Evolutionary conservation across 1,140 invertebrate species (phyloP).

Genomic region (Bombus consobrinus): DNA sequence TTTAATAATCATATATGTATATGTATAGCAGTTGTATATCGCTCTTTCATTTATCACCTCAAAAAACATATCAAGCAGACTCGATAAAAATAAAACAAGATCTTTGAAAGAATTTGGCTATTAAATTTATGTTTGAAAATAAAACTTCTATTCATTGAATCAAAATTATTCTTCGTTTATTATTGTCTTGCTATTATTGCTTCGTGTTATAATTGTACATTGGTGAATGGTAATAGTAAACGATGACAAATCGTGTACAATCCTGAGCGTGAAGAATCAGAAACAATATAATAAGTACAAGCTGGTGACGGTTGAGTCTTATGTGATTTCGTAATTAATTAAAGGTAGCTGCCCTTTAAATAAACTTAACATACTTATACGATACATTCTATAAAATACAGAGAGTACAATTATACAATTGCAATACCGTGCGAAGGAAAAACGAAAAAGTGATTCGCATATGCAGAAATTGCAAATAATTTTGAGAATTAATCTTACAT

Average conservation of each 20-base stretch:
- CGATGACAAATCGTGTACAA: slow-evolving; percentile 16
- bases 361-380: slow-evolving; percentile 29
- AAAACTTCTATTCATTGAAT: neutral
- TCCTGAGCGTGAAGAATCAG: slow-evolving; percentile 5
- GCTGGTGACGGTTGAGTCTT: neutral
- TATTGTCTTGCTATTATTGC: slow-evolving; percentile 69
- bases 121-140: neutral
- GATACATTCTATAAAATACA: neutral
- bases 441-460: neutral
- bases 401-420: slow-evolving; percentile 8
- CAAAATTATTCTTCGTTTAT: slow-evolving; percentile 63
- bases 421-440: slow-evolving; percentile 4
- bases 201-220: slow-evolving; percentile 60
- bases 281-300: slow-evolving; percentile 1
- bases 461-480: neutral
- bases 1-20: no score
- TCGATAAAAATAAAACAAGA: no score
- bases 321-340: slow-evolving; percentile 1
- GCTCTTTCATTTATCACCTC: no score
- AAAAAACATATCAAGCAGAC: no score
- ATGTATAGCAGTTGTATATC: no score
- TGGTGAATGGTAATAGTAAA: slow-evolving; percentile 33
- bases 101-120: no score
- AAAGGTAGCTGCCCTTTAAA: slow-evolving; percentile 36
- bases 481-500: neutral